Evolutionary conservation across 2,797 vertebrate genomes (phyloP), one percentile per base, ranked within the genome.

Genomic region (Anas acuta): DNA sequence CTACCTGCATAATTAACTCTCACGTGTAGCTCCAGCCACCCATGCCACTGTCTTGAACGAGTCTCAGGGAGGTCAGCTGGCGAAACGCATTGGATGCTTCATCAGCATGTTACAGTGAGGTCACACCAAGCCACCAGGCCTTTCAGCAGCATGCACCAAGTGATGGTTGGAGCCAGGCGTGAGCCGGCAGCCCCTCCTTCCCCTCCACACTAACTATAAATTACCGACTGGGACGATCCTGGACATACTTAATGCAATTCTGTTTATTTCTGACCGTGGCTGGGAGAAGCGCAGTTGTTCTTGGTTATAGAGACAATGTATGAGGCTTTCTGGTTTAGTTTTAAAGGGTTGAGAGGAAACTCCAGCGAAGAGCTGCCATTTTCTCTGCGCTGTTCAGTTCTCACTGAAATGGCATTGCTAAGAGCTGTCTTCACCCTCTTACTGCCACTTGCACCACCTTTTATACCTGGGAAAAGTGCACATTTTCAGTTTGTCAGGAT

Each of bases 71-170:
- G 51, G 49, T 17, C 17, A 17, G 35, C 61, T 69, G 41, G 3
- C 28, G 84, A 13, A 30, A 16, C 4, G 32, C 21, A 1, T 12
- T 5, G 7, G 73, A 1, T 37, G 15, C 21, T 37, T 32, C 0
- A 0, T n/a, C 58, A 16, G 82, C 1, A 2, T 14, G 4, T 41
- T 7, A 6, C 16, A 54, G 8, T 7, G 1, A 3, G 81, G 60
- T 26, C n/a, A 3, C 1, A 4, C 43, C 11, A 7, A 51, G 70
- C 71, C 1, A 4, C 3, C n/a, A 5, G 1, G 21, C n/a, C 69
- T 65, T 19, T 35, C 9, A 0, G 18, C 21, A 51, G 47, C 18
- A 2, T 3, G 8, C 33, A 13, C 39, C 1, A 11, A 43, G 53
- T 2, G 25, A 39, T n/a, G 25, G 4, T 49, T 21, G 41, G 60